Evolutionary conservation across 2,888 invertebrate species (phyloP).

Genomic region (Phorcus lineatus): DNA sequence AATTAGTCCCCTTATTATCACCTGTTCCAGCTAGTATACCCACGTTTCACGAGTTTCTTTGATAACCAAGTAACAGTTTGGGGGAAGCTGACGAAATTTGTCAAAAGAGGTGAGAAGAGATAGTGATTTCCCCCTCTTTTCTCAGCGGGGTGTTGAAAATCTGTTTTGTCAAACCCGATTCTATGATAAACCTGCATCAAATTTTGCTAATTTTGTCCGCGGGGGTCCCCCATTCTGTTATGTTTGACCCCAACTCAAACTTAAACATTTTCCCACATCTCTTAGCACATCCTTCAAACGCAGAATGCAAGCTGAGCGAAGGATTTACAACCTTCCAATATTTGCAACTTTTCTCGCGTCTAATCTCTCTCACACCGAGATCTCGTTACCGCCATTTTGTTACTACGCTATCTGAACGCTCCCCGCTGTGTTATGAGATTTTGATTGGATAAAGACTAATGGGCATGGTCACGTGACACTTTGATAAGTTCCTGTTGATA

Average conservation of each 20-base stretch:
- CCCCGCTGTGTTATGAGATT: constrained; percentile 15
- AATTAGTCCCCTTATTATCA: too few relatives aligned
- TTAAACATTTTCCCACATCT: background rate
- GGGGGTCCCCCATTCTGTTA: background rate
- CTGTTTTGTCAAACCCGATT: background rate
- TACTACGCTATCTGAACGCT: background rate
- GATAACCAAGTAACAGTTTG: background rate
- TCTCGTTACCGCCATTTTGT: constrained; percentile 18
- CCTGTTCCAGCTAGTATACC: too few relatives aligned
- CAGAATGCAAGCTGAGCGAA: background rate
- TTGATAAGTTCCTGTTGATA: constrained; percentile 5
- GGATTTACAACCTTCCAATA: background rate
- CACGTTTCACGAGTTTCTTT: background rate
- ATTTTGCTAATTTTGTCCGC: constrained; percentile 7
- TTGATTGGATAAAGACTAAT: constrained; percentile 22
- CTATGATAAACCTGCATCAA: constrained; percentile 14
- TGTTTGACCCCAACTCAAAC: background rate
- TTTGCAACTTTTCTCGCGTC: constrained; percentile 10
- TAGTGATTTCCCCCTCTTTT: background rate
- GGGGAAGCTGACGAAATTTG: constrained; percentile 1
- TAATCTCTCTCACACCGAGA: background rate
- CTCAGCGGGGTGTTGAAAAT: background rate
- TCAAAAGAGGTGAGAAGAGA: background rate
- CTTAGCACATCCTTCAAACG: background rate
- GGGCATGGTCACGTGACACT: background rate